A percentile compares a stretch with the other conserved stretches of the same genome.
Conservation (phyloP, 1,140 invertebrate species). For the Aporrectodea caliginosa region DNA sequence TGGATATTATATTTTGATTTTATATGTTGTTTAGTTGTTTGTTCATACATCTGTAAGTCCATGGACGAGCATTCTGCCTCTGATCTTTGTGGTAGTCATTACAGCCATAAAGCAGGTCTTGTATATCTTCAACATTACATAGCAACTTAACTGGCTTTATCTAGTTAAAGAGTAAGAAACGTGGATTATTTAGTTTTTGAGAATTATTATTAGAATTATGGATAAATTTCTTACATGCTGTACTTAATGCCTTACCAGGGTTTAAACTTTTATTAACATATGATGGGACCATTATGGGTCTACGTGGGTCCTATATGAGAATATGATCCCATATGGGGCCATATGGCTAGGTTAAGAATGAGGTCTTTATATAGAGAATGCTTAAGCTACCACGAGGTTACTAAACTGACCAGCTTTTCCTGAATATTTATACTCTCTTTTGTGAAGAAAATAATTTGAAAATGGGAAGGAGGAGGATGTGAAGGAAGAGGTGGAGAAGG, state of each 20-base stretch:
- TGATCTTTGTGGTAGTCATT: constrained; percentile 73
- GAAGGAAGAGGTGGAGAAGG: no score
- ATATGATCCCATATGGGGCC: not conserved
- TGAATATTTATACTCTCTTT: not conserved
- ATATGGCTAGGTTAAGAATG: no score
- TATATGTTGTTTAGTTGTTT: constrained; percentile 44
- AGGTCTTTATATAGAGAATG: no score
- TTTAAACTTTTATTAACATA: not conserved
- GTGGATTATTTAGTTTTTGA: not conserved
- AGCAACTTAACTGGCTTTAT: not conserved
- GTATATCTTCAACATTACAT: not conserved
- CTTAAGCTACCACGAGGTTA: no score
- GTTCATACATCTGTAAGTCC: constrained; percentile 73
- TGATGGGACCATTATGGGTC: no score
- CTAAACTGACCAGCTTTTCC: no score
- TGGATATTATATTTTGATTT: no score
- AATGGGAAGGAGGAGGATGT: no score
- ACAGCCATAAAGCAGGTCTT: constrained; percentile 63
- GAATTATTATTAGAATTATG: not conserved
- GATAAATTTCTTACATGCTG: not conserved
- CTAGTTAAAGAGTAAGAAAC: not conserved
- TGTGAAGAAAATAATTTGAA: not conserved
- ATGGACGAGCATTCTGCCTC: constrained; percentile 68
- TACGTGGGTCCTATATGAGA: no score
- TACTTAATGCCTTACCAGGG: not conserved